Evolutionary conservation across 2,888 invertebrate genomes (phyloP).

Genomic region (Cotesia congregata): DNA sequence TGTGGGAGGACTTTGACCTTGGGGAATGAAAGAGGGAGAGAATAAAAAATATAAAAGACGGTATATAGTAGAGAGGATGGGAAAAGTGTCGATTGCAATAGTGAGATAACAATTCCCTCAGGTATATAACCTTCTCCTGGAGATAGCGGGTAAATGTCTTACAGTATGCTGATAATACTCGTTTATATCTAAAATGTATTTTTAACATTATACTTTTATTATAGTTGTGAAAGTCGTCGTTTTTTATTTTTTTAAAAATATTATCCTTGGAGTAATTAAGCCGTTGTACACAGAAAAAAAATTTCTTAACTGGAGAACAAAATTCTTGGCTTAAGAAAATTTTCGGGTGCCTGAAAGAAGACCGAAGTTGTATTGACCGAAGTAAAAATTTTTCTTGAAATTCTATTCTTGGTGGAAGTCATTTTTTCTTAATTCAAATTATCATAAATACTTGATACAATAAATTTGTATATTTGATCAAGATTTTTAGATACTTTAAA

Average conservation of each 20-base stretch:
- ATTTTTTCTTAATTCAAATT: too few relatives aligned
- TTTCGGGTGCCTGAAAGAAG: too few relatives aligned
- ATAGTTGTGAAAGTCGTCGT: background rate
- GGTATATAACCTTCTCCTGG: background rate
- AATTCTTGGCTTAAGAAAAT: too few relatives aligned
- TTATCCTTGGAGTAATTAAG: background rate
- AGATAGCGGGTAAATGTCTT: background rate
- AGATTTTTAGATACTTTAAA: too few relatives aligned
- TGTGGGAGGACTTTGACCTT: background rate
- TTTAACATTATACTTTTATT: slow-evolving; percentile 4
- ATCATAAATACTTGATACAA: too few relatives aligned
- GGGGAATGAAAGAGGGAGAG: background rate
- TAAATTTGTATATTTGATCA: too few relatives aligned
- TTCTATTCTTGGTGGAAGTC: too few relatives aligned
- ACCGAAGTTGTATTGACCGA: too few relatives aligned
- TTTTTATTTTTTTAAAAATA: background rate
- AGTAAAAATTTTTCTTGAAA: too few relatives aligned
- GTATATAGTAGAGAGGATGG: background rate
- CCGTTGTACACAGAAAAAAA: too few relatives aligned
- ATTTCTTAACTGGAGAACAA: too few relatives aligned
- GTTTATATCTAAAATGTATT: background rate
- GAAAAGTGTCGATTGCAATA: background rate
- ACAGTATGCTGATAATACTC: background rate
- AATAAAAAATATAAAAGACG: background rate
- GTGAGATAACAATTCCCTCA: background rate